These are phyloP conservation scores for Astyanax mexicanus DNA, from an alignment of 2,797 vertebrate genomes.

Conservation along the genomic window DNA sequence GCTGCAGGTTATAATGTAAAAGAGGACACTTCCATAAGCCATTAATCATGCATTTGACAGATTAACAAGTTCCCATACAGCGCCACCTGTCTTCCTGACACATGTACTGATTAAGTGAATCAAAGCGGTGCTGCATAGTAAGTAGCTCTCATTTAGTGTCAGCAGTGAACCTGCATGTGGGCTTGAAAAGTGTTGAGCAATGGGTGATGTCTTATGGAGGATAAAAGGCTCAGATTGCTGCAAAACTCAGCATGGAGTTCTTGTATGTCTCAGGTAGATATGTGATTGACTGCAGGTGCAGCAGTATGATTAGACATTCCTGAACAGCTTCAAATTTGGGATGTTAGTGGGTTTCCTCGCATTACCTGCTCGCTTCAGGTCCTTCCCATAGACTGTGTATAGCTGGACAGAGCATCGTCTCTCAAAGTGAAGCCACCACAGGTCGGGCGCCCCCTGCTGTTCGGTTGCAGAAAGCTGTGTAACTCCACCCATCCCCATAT, in stretches of 20 bases:
- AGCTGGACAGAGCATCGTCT: too few relatives aligned
- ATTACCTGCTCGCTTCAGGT: too few relatives aligned
- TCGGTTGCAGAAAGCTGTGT: too few relatives aligned
- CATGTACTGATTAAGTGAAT: neutral
- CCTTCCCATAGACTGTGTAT: too few relatives aligned
- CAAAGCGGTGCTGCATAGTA: neutral
- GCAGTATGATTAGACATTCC: too few relatives aligned
- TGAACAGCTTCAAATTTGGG: too few relatives aligned
- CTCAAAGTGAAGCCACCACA: too few relatives aligned
- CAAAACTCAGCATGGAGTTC: too few relatives aligned
- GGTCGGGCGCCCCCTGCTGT: too few relatives aligned
- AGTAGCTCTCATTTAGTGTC: neutral
- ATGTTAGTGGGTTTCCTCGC: too few relatives aligned
- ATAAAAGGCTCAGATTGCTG: neutral
- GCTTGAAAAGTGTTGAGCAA: neutral
- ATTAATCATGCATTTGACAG: constrained; percentile 8
- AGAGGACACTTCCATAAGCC: neutral
- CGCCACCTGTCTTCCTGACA: neutral
- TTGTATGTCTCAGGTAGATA: neutral
- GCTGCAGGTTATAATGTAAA: neutral
- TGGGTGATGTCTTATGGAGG: neutral
- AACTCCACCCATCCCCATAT: too few relatives aligned
- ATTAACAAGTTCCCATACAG: neutral
- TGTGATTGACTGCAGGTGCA: too few relatives aligned
- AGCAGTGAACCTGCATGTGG: neutral